Conservation (phyloP, 2,113 vertebrate species). For the Dendropsophus ebraccatus region DNA sequence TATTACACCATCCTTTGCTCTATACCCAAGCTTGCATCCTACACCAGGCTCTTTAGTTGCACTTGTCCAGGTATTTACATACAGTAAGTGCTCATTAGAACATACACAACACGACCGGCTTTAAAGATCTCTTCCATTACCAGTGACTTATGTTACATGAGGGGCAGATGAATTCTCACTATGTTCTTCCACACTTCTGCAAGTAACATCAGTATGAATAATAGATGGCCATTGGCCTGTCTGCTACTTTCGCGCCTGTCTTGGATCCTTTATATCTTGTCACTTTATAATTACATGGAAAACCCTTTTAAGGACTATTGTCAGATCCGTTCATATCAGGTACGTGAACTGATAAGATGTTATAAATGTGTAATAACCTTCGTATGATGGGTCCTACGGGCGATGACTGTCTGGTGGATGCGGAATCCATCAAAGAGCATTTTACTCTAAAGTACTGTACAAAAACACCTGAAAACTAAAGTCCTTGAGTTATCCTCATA, state of each 20-base stretch:
- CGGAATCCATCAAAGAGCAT: not conserved
- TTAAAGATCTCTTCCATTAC: constrained; percentile 38
- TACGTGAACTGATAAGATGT: constrained; percentile 23
- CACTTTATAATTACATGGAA: constrained; percentile 39
- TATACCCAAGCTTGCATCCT: not conserved
- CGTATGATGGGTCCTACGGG: not conserved
- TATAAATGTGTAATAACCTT: constrained; percentile 19
- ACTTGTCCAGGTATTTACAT: constrained; percentile 19
- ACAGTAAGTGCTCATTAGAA: constrained; percentile 11
- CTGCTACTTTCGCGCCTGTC: constrained; percentile 1
- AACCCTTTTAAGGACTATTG: constrained; percentile 39
- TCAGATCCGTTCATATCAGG: constrained; percentile 17
- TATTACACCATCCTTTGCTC: not conserved
- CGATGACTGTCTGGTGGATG: not conserved
- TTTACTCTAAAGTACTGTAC: not conserved
- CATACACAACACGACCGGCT: constrained; percentile 27
- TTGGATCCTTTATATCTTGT: constrained; percentile 7
- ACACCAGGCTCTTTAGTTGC: not conserved
- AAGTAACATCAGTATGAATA: constrained; percentile 52
- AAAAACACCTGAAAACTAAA: not conserved
- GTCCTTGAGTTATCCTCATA: not conserved
- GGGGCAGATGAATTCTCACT: constrained; percentile 15
- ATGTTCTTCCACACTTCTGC: constrained; percentile 6
- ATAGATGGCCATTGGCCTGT: constrained; percentile 21
- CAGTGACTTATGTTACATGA: constrained; percentile 19